Conservation (phyloP, 1,140 invertebrate species). For the Coelopa frigida region DNA sequence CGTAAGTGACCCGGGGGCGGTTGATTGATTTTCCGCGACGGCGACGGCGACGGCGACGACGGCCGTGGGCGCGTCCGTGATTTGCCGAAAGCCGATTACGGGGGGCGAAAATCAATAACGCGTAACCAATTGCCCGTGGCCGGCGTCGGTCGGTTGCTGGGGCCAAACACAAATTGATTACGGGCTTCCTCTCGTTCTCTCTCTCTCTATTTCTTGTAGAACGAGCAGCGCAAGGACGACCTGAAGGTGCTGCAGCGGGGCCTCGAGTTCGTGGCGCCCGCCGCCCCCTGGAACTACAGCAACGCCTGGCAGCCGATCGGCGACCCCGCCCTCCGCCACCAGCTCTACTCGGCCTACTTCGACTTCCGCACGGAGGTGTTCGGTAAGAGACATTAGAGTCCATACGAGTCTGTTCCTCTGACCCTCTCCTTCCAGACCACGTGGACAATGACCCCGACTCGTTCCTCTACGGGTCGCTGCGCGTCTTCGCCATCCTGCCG, state of each 20-base stretch:
- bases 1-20: no score
- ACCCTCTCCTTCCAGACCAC: slow-evolving; percentile 19
- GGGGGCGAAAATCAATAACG: no score
- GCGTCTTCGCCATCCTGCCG: slow-evolving; percentile 35
- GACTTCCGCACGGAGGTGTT: slow-evolving; percentile 33
- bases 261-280: slow-evolving; percentile 26
- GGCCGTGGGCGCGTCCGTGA: no score
- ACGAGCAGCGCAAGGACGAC: slow-evolving; percentile 32
- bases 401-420: no score
- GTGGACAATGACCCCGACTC: slow-evolving; percentile 21
- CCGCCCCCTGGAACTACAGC: slow-evolving; percentile 32
- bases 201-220: slow-evolving; percentile 21
- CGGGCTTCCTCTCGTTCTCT: no score
- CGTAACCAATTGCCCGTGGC: no score
- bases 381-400: slow-evolving; percentile 20
- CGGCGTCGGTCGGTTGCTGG: no score
- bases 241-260: slow-evolving; percentile 24
- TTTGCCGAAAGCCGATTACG: no score
- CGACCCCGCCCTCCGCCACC: slow-evolving; percentile 21
- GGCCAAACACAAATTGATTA: neutral
- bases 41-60: no score
- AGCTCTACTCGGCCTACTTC: slow-evolving; percentile 40
- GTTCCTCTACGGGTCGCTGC: slow-evolving; percentile 30
- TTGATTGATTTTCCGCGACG: no score
- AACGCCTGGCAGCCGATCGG: slow-evolving; percentile 39